phyloP scores from a whole-genome alignment of 1,140 invertebrate genomes.

The Zaprionus kolodkinae region DNA sequence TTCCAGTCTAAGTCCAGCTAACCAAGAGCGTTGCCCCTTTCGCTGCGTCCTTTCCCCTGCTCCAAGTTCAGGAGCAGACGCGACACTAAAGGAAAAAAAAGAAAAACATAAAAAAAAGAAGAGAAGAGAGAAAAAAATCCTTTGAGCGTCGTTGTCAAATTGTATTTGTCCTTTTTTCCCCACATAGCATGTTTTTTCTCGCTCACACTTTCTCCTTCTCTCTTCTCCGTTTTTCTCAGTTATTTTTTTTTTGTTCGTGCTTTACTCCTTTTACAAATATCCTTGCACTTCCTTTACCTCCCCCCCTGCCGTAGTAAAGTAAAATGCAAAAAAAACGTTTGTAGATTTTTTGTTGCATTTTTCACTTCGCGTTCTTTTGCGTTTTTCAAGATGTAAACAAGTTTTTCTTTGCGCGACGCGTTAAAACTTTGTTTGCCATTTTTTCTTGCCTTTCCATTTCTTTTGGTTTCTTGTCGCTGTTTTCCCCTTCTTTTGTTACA shows the following conservation, averaged over 20 bases:
- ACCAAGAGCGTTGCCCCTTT: constrained; percentile 30
- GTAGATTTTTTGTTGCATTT: constrained; percentile 50
- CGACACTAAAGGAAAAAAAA: constrained; percentile 49
- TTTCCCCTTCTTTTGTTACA: constrained; percentile 24
- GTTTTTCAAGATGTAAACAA: constrained; percentile 82
- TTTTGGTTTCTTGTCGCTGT: constrained; percentile 28
- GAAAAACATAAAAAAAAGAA: constrained; percentile 1
- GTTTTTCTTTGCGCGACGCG: constrained; percentile 75
- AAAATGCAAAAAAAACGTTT: constrained; percentile 43
- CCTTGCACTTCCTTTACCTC: constrained; percentile 48
- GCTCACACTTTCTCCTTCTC: constrained; percentile 9
- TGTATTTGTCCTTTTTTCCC: constrained; percentile 41
- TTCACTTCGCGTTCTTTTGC: constrained; percentile 38
- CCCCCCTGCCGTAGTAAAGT: constrained; percentile 40
- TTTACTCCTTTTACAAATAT: constrained; percentile 40
- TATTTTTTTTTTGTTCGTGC: constrained; percentile 24
- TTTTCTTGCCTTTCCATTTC: constrained; percentile 34
- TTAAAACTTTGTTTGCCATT: constrained; percentile 51
- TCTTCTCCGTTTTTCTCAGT: constrained; percentile 22
- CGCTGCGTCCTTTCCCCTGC: constrained; percentile 10
- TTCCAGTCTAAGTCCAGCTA: constrained; percentile 27
- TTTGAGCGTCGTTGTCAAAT: constrained; percentile 57
- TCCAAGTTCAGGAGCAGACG: constrained; percentile 46
- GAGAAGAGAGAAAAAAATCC: constrained; percentile 40
- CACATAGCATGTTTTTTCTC: constrained; percentile 31